Evolutionary conservation across 1,140 invertebrate genomes (phyloP).

Genomic region (Scaptomyza hsui): DNA sequence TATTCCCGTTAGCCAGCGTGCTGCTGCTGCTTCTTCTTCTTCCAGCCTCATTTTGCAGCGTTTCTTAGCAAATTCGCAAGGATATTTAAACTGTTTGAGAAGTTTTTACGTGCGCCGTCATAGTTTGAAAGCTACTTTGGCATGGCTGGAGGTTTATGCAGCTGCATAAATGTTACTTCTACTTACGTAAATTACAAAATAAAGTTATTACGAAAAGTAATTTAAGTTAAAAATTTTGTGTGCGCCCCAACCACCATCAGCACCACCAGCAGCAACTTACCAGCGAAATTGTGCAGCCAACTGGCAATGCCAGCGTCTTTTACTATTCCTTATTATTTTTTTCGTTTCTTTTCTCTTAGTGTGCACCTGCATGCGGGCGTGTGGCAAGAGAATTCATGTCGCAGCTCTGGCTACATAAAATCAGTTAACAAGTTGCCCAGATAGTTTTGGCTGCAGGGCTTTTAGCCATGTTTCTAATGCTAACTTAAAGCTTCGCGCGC

Average conservation of each 20-base stretch:
- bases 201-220: constrained; percentile 82
- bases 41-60: constrained; percentile 39
- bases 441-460: constrained; percentile 41
- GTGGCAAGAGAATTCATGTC: constrained; percentile 40
- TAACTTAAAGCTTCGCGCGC: constrained; percentile 60
- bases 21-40: background rate
- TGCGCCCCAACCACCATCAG: constrained; percentile 36
- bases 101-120: constrained; percentile 78
- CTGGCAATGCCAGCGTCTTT: constrained; percentile 50
- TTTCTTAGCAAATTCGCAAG: constrained; percentile 70
- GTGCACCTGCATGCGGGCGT: constrained; percentile 43
- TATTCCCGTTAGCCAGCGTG: constrained; percentile 19
- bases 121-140: constrained; percentile 80
- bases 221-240: constrained; percentile 81
- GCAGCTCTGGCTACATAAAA: constrained; percentile 45
- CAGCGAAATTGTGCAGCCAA: constrained; percentile 73
- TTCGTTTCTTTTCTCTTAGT: background rate
- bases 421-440: constrained; percentile 71
- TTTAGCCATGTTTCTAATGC: constrained; percentile 48
- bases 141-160: constrained; percentile 67
- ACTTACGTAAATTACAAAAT: constrained; percentile 83
- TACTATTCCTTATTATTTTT: background rate
- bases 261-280: constrained; percentile 18
- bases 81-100: constrained; percentile 59
- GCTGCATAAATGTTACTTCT: constrained; percentile 82